These are phyloP conservation scores for Noturus placidus DNA, from an alignment of 2,113 vertebrate genomes.

Conservation along the genomic window DNA sequence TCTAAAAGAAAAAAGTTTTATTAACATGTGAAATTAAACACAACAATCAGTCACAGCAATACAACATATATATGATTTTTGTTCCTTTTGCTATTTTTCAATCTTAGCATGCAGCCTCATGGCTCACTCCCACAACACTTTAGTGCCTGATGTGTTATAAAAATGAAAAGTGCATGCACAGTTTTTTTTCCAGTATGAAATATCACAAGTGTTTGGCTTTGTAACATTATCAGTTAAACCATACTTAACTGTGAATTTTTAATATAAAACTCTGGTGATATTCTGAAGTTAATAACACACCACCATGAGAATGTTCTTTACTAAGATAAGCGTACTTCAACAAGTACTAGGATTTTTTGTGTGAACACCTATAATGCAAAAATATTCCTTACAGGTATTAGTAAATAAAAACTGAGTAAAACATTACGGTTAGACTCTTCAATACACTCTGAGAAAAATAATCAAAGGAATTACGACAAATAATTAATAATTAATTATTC, in stretches of 20 bases:
- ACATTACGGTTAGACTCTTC: not conserved
- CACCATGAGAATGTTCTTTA: constrained; percentile 27
- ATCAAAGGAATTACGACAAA: not conserved
- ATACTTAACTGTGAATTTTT: not conserved
- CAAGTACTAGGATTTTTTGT: constrained; percentile 17
- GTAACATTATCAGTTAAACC: constrained; percentile 39
- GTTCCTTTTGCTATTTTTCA: not conserved
- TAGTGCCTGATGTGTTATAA: not conserved
- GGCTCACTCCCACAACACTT: not conserved
- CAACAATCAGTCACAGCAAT: constrained; percentile 20
- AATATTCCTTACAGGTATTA: not conserved
- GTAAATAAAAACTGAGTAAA: not conserved
- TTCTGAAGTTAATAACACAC: constrained; percentile 28
- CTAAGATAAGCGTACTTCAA: constrained; percentile 35
- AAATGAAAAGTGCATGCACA: constrained; percentile 41
- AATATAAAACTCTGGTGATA: not conserved
- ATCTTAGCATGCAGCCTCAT: not conserved
- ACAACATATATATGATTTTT: not conserved
- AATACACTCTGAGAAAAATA: not conserved
- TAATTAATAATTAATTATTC: constrained; percentile 11
- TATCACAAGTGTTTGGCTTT: constrained; percentile 42
- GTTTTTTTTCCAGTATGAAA: constrained; percentile 39
- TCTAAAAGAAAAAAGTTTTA: constrained; percentile 31
- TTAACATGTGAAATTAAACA: constrained; percentile 49
- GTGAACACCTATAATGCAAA: not conserved